Evolutionary conservation across 2,797 vertebrate species (phyloP), one percentile per base, ranked within the genome.

Genomic region (Adrianichthys oophorus): DNA sequence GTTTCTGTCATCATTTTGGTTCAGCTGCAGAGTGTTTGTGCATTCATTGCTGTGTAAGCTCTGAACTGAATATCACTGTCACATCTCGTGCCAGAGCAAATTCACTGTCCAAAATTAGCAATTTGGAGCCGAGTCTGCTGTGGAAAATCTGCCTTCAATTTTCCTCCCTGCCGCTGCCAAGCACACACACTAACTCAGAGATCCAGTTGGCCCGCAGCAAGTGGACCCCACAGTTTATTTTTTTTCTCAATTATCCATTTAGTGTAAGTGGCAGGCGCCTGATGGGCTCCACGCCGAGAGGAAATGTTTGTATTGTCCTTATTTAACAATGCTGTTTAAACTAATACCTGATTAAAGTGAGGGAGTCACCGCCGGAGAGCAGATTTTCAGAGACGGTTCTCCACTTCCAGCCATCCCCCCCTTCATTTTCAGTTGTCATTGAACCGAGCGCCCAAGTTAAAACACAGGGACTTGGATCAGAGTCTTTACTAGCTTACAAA

Each of bases 221-320:
- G 48, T 68, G 79, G 85, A 86, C 86, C 83, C 76, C 81, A 44
- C 40, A 77, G 87, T 93, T 95, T 93, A 90, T 93, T 93, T 91
- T 92, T 92, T 92, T 89, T 91, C 82, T 87, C 89, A 92, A 91
- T 94, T 92, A 86, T 90, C 90, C 85, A 89, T 89, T 85, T 78
- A 91, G 88, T 53, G 70, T 89, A 91, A 93, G 88, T 89, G 89
- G 83, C 90, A 87, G 85, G 71, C 64, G 46, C 40, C 85, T 88
- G 87, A 92, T 74, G 77, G 87, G 87, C 88, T 90, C 82, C 85
- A 80, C 66, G 76, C 76, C 68, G 74, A 90, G 80, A 88, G 86
- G 80, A 90, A 90, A 85, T 79, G 77, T 65, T 84, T 85, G 79
- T 72, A 84, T 84, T 84, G 56, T 84, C 83, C 85, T 83, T 80